Conservation (phyloP, 2,113 vertebrate species). For the Clinocottus analis region DNA sequence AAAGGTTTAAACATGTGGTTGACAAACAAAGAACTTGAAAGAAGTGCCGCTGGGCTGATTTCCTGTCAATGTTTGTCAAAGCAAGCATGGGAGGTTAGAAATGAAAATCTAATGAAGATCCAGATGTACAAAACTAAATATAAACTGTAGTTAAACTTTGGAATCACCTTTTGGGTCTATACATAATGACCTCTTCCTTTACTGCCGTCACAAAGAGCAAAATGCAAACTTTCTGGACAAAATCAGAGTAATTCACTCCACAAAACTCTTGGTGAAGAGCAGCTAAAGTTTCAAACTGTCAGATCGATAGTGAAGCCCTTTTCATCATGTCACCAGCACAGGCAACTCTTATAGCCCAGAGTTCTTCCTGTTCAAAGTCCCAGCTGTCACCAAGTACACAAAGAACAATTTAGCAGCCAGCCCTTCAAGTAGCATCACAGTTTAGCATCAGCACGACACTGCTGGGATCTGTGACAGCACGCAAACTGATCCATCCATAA, state of each 20-base stretch:
- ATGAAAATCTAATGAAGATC: slow-evolving; percentile 28
- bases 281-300: slow-evolving; percentile 74
- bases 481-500: slow-evolving; percentile 84
- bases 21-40: slow-evolving; percentile 49
- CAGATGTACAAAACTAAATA: background rate
- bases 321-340: slow-evolving; percentile 74
- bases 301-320: slow-evolving; percentile 61
- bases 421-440: slow-evolving; percentile 85
- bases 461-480: slow-evolving; percentile 84
- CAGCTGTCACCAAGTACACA: slow-evolving; percentile 84
- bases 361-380: slow-evolving; percentile 83
- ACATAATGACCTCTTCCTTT: background rate
- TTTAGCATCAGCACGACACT: slow-evolving; percentile 84
- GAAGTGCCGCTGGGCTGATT: slow-evolving; percentile 20
- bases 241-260: slow-evolving; percentile 30
- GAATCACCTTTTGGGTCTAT: background rate
- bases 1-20: slow-evolving; percentile 49
- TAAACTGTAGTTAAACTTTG: background rate
- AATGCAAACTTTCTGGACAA: slow-evolving; percentile 39
- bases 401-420: slow-evolving; percentile 87
- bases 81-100: slow-evolving; percentile 4
- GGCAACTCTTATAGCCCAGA: slow-evolving; percentile 76
- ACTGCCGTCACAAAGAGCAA: background rate
- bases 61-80: slow-evolving; percentile 25
- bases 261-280: slow-evolving; percentile 27